These are phyloP conservation scores for Chloroclysta siterata DNA, from an alignment of 2,888 invertebrate genomes.

Conservation along the genomic window DNA sequence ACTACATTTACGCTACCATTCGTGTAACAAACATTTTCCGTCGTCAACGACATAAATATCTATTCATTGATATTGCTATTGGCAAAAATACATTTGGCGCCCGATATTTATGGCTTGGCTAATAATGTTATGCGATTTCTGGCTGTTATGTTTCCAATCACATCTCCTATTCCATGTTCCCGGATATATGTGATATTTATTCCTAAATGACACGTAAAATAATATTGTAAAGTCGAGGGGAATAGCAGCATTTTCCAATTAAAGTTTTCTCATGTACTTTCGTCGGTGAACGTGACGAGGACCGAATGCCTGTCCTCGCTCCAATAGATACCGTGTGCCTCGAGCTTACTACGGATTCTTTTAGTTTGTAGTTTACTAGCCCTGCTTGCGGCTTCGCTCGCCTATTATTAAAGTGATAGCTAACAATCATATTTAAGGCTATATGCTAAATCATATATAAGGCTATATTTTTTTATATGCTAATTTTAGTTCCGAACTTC, in stretches of 20 bases:
- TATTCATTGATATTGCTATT: slow-evolving; percentile 28
- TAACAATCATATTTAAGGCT: too few species aligned
- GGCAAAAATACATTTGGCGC: slow-evolving; percentile 23
- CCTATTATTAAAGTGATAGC: too few species aligned
- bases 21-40: slow-evolving; percentile 6
- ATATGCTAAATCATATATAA: too few species aligned
- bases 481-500: too few species aligned
- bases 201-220: neutral
- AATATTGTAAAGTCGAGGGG: neutral
- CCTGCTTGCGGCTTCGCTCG: too few species aligned
- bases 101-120: slow-evolving; percentile 23
- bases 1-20: slow-evolving; percentile 8
- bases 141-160: slow-evolving; percentile 13
- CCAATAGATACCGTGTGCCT: slow-evolving; percentile 24
- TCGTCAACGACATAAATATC: slow-evolving; percentile 19
- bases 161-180: slow-evolving; percentile 1
- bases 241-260: slow-evolving; percentile 65
- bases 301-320: slow-evolving; percentile 31
- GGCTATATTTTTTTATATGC: too few species aligned
- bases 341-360: slow-evolving; percentile 21
- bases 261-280: slow-evolving; percentile 68
- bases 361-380: neutral
- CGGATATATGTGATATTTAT: neutral
- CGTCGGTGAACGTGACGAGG: slow-evolving; percentile 44
- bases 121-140: slow-evolving; percentile 14